Conservation (phyloP, 1,140 invertebrate species). For the Magallana gigas region DNA sequence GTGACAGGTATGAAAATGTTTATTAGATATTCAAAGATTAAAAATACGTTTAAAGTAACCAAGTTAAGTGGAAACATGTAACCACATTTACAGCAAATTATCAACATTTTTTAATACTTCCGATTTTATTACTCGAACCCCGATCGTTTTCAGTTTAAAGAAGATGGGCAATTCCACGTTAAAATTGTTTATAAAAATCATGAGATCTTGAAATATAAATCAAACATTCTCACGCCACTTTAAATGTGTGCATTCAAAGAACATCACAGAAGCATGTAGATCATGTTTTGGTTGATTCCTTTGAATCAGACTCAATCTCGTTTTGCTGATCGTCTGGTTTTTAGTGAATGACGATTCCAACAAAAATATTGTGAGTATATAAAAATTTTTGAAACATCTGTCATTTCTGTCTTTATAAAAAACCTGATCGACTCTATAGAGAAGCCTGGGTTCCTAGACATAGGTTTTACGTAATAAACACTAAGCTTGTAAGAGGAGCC, state of each 20-base stretch:
- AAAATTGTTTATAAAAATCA: no score
- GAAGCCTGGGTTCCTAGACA: not conserved
- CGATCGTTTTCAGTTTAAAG: no score
- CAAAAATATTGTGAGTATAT: not conserved
- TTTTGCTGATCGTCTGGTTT: not conserved
- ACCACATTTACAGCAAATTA: no score
- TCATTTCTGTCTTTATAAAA: constrained; percentile 21
- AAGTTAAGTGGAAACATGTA: no score
- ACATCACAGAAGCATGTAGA: not conserved
- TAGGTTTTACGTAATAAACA: constrained; percentile 11
- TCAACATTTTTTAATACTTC: no score
- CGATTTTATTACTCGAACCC: no score
- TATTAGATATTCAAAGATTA: no score
- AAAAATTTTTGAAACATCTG: constrained; percentile 28
- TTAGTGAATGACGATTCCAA: not conserved
- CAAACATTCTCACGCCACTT: not conserved
- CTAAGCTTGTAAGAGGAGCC: not conserved
- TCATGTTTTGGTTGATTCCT: not conserved
- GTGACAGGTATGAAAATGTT: no score
- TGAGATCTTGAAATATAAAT: not conserved
- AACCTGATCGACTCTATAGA: not conserved
- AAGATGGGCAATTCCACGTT: no score
- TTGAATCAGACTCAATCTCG: not conserved
- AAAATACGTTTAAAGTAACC: no score
- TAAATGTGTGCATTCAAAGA: not conserved